Conservation (phyloP, 2,888 invertebrate genomes). For the Pantelozetes paolii region DNA sequence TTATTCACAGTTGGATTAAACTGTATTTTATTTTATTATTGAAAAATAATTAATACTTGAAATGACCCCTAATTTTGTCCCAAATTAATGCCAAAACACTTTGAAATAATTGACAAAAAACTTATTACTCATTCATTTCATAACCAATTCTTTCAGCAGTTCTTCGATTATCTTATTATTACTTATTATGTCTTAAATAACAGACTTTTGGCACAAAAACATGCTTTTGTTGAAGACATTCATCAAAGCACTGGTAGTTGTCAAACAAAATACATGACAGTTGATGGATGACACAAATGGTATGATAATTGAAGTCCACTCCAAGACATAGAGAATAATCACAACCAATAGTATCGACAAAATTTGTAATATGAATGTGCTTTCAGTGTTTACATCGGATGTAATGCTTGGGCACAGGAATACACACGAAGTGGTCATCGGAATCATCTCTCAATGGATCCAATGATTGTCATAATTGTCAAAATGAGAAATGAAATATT, state of each 20-base stretch:
- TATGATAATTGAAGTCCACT: conserved; percentile 11
- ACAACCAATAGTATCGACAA: neutral
- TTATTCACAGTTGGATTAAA: no score
- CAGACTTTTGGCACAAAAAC: no score
- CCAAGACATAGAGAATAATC: neutral
- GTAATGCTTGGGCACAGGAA: neutral
- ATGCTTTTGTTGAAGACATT: no score
- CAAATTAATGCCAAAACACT: no score
- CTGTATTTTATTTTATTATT: no score
- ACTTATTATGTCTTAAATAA: no score
- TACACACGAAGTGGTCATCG: neutral
- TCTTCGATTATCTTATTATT: no score
- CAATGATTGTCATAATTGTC: neutral
- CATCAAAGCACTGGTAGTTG: conserved; percentile 6
- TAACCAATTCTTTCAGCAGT: no score
- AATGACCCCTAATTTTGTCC: no score
- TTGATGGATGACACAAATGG: neutral
- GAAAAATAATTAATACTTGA: no score
- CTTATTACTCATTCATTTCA: no score
- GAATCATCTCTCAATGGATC: conserved; percentile 7
- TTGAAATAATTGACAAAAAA: no score
- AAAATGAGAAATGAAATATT: conserved; percentile 23
- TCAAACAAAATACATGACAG: neutral
- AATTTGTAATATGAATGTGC: neutral
- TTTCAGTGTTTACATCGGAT: neutral